These are phyloP conservation scores for Drosophila obscura DNA, from an alignment of 1,140 invertebrate species.

Conservation along the genomic window DNA sequence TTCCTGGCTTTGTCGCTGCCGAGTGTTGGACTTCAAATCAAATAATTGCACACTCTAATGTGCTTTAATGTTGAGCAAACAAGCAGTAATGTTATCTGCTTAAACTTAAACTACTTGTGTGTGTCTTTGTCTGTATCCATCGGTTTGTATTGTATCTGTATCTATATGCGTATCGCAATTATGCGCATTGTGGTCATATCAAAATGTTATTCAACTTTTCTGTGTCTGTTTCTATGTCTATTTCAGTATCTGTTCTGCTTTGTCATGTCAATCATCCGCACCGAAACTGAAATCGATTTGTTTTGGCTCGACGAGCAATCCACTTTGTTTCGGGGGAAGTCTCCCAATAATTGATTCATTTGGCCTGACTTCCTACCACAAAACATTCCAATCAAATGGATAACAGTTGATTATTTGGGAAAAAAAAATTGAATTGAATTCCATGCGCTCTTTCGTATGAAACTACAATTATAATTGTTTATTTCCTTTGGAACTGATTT, in stretches of 20 bases:
- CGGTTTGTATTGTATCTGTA: conserved; percentile 3
- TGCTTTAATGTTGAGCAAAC: conserved; percentile 37
- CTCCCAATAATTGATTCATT: no score
- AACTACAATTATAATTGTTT: no score
- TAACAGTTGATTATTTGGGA: no score
- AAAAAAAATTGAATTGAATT: no score
- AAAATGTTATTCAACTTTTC: conserved; percentile 54
- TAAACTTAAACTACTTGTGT: not conserved
- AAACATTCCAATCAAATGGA: no score
- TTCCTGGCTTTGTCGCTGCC: no score
- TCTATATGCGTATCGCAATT: conserved; percentile 24
- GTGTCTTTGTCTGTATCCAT: conserved; percentile 6
- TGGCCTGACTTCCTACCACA: no score
- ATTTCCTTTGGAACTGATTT: no score
- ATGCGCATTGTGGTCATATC: conserved; percentile 19
- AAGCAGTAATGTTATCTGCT: conserved; percentile 19
- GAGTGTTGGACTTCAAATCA: conserved; percentile 2
- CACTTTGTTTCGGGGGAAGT: no score
- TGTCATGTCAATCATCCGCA: conserved; percentile 12
- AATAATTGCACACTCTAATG: conserved; percentile 60
- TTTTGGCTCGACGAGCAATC: not conserved
- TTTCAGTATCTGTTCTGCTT: conserved; percentile 1
- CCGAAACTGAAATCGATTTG: no score
- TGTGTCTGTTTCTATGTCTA: not conserved
- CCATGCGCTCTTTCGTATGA: no score